A percentile compares a stretch with the other conserved stretches of the same genome.
Evolutionary conservation across 2,797 vertebrate species (phyloP).

Genomic region (Gila robusta): DNA sequence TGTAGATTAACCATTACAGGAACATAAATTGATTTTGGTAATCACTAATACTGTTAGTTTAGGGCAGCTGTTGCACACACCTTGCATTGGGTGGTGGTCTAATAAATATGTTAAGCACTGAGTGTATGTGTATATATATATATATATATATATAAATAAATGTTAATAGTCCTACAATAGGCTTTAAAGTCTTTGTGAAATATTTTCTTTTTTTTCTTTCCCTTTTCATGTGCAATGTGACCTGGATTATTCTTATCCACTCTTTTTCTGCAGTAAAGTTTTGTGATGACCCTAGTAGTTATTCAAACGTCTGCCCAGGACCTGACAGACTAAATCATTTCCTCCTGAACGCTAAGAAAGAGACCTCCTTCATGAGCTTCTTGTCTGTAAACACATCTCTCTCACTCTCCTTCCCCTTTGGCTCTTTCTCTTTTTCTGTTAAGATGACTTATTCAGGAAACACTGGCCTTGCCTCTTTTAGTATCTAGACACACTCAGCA

Average conservation of each 20-base stretch:
- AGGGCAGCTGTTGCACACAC: too few species aligned
- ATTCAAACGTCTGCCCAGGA: not conserved
- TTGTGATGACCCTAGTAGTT: not conserved
- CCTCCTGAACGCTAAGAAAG: not conserved
- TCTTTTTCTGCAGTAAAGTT: not conserved
- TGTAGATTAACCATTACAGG: too few species aligned
- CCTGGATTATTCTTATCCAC: not conserved
- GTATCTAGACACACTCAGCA: constrained; percentile 18
- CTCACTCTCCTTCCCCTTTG: not conserved
- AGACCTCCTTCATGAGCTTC: not conserved
- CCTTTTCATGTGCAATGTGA: not conserved
- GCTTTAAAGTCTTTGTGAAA: too few species aligned
- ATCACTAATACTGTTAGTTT: too few species aligned
- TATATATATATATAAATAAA: too few species aligned
- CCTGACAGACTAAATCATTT: constrained; percentile 8
- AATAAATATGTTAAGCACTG: too few species aligned
- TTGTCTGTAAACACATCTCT: constrained; percentile 30
- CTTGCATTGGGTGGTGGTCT: too few species aligned
- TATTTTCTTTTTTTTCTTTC: too few species aligned
- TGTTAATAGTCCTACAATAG: too few species aligned
- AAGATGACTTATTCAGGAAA: constrained; percentile 52
- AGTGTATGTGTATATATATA: too few species aligned
- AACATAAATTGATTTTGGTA: too few species aligned
- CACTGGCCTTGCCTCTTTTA: constrained; percentile 17
- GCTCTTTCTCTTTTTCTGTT: constrained; percentile 20